These are phyloP conservation scores for cattle (Bos taurus) DNA, from an alignment of 2,113 vertebrate species.

Conservation along the genomic window DNA sequence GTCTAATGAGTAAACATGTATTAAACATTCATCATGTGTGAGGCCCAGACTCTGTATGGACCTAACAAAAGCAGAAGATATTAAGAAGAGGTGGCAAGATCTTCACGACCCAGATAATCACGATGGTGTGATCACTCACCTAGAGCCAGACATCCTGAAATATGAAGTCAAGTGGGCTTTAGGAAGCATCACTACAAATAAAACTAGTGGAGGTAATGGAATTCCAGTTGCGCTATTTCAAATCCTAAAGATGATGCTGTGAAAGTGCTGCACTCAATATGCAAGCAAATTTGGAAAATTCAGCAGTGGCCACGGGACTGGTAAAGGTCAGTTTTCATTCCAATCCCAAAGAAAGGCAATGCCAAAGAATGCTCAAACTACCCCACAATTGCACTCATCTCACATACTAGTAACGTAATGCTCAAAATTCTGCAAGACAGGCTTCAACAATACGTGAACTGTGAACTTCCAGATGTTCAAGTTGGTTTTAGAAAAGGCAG, in stretches of 20 bases:
- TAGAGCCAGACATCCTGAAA: neutral
- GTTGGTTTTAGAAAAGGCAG: neutral
- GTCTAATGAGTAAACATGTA: neutral
- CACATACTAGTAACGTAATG: neutral
- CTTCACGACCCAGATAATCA: neutral
- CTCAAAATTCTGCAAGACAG: neutral
- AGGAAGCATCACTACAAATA: neutral
- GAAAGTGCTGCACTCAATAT: neutral
- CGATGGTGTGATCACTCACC: neutral
- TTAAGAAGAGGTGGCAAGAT: neutral
- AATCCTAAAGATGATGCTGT: neutral
- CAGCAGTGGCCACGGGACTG: neutral
- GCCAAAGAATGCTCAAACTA: neutral
- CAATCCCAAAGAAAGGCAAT: neutral
- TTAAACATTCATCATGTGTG: neutral
- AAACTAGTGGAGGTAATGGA: neutral
- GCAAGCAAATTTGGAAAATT: neutral
- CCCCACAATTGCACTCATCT: neutral
- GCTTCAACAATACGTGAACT: neutral
- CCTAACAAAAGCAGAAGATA: neutral
- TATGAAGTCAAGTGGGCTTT: neutral
- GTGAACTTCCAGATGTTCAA: neutral
- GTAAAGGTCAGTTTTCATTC: neutral
- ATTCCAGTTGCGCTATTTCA: neutral
- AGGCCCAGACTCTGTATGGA: neutral